Conservation (phyloP, 2,888 invertebrate genomes). For the Drosophila suboccidentalis region DNA sequence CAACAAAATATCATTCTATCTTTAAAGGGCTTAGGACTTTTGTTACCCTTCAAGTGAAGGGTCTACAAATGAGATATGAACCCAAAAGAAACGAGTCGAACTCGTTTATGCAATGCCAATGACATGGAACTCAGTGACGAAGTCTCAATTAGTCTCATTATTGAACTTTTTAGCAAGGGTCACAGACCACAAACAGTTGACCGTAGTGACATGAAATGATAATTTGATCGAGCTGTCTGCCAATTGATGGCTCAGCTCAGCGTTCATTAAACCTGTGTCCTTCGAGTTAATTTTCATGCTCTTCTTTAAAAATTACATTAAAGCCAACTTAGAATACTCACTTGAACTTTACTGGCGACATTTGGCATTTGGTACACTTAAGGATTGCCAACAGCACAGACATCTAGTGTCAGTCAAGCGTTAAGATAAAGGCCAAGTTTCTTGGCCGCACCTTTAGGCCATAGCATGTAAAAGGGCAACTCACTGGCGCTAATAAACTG, state of each 20-base stretch:
- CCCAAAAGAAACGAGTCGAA: slow-evolving; percentile 2
- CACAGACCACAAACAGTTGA: slow-evolving; percentile 41
- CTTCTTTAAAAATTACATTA: slow-evolving; percentile 7
- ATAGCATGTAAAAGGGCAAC: slow-evolving; percentile 12
- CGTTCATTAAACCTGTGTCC: slow-evolving; percentile 16
- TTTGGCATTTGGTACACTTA: slow-evolving; percentile 22
- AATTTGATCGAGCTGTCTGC: slow-evolving; percentile 51
- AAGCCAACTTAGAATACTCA: background rate
- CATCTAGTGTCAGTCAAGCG: slow-evolving; percentile 51
- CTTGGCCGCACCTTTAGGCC: slow-evolving; percentile 43
- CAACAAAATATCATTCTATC: no score
- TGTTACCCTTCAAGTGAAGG: background rate
- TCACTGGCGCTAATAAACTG: slow-evolving; percentile 16
- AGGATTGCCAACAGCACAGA: slow-evolving; percentile 8
- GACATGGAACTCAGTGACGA: slow-evolving; percentile 24
- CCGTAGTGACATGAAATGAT: slow-evolving; percentile 50
- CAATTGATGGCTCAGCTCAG: slow-evolving; percentile 26
- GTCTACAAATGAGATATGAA: background rate
- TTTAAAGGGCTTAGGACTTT: no score
- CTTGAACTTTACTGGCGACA: slow-evolving; percentile 15
- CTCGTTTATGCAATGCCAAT: slow-evolving; percentile 31
- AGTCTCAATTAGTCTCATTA: slow-evolving; percentile 58
- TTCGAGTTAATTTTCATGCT: slow-evolving; percentile 6
- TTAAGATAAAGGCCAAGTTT: slow-evolving; percentile 61
- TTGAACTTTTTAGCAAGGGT: slow-evolving; percentile 45